Conservation (phyloP, 2,888 invertebrate species). For the Stenodema calcarata region DNA sequence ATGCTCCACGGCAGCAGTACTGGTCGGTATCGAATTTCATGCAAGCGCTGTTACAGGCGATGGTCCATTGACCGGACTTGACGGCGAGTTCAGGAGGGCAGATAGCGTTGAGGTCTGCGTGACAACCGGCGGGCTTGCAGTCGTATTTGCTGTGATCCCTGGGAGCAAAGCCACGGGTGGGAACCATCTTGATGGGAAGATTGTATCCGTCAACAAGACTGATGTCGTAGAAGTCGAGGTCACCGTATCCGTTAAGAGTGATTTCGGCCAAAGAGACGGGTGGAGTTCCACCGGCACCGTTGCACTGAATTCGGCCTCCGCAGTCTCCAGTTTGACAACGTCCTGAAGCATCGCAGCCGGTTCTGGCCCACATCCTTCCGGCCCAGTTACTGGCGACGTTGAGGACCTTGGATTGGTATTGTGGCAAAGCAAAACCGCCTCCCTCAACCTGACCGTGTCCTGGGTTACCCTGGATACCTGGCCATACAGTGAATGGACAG, state of each 20-base stretch:
- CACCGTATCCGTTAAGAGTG: constrained; percentile 60
- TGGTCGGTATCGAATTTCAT: constrained; percentile 63
- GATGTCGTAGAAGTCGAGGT: constrained; percentile 64
- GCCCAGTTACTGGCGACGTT: constrained; percentile 26
- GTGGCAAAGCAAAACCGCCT: not conserved
- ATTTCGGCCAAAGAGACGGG: constrained; percentile 63
- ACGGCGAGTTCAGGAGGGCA: constrained; percentile 61
- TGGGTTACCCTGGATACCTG: constrained; percentile 20
- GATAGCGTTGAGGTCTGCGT: constrained; percentile 58
- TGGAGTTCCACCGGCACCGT: constrained; percentile 62
- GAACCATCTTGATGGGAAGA: constrained; percentile 57
- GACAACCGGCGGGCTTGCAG: constrained; percentile 58
- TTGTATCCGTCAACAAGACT: constrained; percentile 66
- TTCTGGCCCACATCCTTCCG: constrained; percentile 37
- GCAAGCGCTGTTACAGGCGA: constrained; percentile 65
- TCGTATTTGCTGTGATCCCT: constrained; percentile 60
- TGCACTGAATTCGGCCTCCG: constrained; percentile 60
- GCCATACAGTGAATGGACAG: constrained; percentile 44
- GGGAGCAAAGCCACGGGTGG: constrained; percentile 51
- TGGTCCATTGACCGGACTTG: constrained; percentile 56
- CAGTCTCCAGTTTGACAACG: constrained; percentile 37
- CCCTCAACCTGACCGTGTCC: constrained; percentile 10
- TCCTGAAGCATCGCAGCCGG: constrained; percentile 7
- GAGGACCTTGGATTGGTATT: not conserved
- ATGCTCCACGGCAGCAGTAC: constrained; percentile 64